Conservation (phyloP, 2,113 vertebrate species). For the Dunckerocampus dactyliophorus region DNA sequence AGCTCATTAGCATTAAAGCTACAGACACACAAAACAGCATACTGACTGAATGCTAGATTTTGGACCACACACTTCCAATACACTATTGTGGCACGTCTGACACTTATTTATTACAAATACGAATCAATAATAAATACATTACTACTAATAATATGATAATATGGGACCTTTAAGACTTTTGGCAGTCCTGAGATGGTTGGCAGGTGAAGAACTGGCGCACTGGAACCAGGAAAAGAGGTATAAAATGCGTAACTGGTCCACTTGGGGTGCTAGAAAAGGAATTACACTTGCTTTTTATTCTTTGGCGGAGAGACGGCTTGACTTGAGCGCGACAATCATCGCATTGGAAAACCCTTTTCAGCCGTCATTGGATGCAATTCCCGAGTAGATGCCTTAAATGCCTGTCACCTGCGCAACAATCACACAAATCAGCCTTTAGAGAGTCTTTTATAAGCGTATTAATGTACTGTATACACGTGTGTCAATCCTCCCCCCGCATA, state of each 20-base stretch:
- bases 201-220: background rate
- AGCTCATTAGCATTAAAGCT: no score
- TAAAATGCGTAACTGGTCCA: no score
- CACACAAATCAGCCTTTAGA: slow-evolving; percentile 46
- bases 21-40: no score
- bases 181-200: no score
- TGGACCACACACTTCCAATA: no score
- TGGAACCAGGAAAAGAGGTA: no score
- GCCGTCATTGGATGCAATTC: slow-evolving; percentile 65
- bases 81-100: no score
- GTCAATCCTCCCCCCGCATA: slow-evolving; percentile 30
- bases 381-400: slow-evolving; percentile 80
- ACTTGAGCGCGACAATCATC: slow-evolving; percentile 83
- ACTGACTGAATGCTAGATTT: no score
- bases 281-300: background rate
- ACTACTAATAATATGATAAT: no score
- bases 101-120: no score
- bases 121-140: no score
- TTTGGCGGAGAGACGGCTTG: slow-evolving; percentile 81
- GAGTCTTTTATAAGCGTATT: slow-evolving; percentile 61
- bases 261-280: no score
- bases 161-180: slow-evolving; percentile 72
- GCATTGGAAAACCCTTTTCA: slow-evolving; percentile 1
- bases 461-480: slow-evolving; percentile 37
- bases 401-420: slow-evolving; percentile 77